Base-by-base conservation (phyloP, 2,888 invertebrate species). In the Metacarcinus magister region DNA sequence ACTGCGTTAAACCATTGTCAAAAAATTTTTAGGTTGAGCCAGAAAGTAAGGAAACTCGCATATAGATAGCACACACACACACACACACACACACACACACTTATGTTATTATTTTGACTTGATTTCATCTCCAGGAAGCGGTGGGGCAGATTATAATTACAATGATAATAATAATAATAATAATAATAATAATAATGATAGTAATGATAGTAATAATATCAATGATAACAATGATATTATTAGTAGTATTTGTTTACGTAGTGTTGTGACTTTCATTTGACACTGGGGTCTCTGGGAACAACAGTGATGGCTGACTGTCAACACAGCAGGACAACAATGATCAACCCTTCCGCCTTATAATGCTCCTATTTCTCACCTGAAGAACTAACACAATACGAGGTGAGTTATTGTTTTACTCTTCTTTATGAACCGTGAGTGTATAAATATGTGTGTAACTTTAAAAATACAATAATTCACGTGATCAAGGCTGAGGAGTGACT, bases 261-360 rank as follows among this genome's bases (percentile, higher is more conserved):
- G 13, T 60, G 48, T 92, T 54, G 2, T 44, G 92, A 44, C 39
- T 93, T 39, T 94, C 93, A 43, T 75, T 67, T 94, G 93, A 94
- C 93, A 16, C 43, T 32, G 48, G 48, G 48, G 16, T 28, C 28
- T 19, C 39, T 46, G 48, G 54, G 92, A 93, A 94, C 92, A 96
- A 96, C 96, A 95, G 89, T 60, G 23, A 96, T 96, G 96, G 94
- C 92, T 87, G 96, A 54, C 82, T 96, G 94, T 94, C 94, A 94
- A 96, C 94, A 96, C 92, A 39, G 39, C 92, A 92, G 75, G 94
- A 39, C 54, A 39, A 75, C 82, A 13, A 92, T 93, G 67, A 43
- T 7, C 10, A 10, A 54, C 54, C 28, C 32, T 82, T 91, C 67
- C 32, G 44, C 43, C 44, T 39, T 19, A n/a, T 44, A 60, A 19